A percentile compares a stretch with the other conserved stretches of the same genome.
Evolutionary conservation across 2,797 vertebrate species (phyloP).

Genomic region (Scolopax rusticola): DNA sequence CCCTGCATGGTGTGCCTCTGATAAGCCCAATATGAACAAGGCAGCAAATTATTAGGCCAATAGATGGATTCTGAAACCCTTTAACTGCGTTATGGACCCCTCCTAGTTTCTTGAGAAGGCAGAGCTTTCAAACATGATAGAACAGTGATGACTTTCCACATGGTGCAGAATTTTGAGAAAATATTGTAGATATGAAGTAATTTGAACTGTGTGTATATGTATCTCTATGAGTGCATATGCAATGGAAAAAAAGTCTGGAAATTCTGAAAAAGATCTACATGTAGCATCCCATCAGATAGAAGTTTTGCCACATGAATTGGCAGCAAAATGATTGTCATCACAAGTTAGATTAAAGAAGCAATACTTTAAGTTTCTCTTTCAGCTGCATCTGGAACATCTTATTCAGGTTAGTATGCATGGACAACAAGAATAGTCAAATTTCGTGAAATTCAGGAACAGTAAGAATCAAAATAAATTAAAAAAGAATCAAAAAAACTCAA

Average conservation of each 20-base stretch:
- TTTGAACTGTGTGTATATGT: neutral
- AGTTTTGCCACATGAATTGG: neutral
- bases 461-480: neutral
- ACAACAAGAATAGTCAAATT: neutral
- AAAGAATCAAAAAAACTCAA: no score
- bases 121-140: conserved; percentile 18
- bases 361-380: neutral
- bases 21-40: neutral
- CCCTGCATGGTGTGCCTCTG: neutral
- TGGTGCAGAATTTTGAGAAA: conserved; percentile 15
- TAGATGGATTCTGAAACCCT: neutral
- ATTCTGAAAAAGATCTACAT: neutral
- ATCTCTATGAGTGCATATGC: neutral
- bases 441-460: neutral
- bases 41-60: neutral
- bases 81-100: neutral
- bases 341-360: neutral
- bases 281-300: neutral
- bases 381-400: neutral
- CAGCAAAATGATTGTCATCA: neutral
- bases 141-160: conserved; percentile 32
- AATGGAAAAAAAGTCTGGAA: conserved; percentile 6
- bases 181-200: neutral
- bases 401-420: neutral
- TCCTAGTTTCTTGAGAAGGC: conserved; percentile 20